A percentile compares a stretch with the other conserved stretches of the same genome.
These are phyloP conservation scores for Poeciliopsis infans DNA, from an alignment of 2,797 vertebrate genomes.

Conservation along the genomic window DNA sequence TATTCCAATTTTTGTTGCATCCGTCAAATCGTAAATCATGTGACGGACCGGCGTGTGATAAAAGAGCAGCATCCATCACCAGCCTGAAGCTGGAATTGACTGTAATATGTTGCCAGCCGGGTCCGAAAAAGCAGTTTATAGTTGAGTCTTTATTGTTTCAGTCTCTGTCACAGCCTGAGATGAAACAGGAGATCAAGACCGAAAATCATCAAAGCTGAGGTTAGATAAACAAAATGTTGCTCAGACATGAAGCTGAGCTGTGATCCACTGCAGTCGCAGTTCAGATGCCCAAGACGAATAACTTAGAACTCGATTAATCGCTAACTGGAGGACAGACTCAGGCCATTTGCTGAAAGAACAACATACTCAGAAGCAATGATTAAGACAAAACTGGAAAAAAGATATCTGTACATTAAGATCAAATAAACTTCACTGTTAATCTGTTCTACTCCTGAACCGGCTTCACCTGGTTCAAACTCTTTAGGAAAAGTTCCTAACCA, in stretches of 20 bases:
- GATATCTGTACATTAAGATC: too few species aligned
- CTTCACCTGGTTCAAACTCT: too few species aligned
- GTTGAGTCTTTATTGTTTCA: neutral
- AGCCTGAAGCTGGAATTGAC: neutral
- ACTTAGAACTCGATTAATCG: too few species aligned
- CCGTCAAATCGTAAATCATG: neutral
- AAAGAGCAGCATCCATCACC: neutral
- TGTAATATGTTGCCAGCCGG: neutral
- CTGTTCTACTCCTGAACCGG: too few species aligned
- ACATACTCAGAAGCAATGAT: too few species aligned
- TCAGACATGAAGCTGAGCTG: neutral
- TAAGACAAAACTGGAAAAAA: too few species aligned
- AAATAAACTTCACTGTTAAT: too few species aligned
- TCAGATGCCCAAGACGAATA: neutral
- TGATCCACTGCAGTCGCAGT: slow-evolving; percentile 1
- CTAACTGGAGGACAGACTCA: neutral
- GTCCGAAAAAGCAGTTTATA: neutral
- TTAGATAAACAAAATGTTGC: neutral
- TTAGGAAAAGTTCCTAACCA: too few species aligned
- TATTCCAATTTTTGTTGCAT: neutral
- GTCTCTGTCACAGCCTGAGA: neutral
- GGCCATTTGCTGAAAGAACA: too few species aligned
- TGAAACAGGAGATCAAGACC: neutral
- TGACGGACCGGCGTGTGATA: neutral
- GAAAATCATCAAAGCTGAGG: neutral